Evolutionary conservation across 2,113 vertebrate genomes (phyloP), one percentile per base, ranked within the genome.

Genomic region (Seriola quinqueradiata): DNA sequence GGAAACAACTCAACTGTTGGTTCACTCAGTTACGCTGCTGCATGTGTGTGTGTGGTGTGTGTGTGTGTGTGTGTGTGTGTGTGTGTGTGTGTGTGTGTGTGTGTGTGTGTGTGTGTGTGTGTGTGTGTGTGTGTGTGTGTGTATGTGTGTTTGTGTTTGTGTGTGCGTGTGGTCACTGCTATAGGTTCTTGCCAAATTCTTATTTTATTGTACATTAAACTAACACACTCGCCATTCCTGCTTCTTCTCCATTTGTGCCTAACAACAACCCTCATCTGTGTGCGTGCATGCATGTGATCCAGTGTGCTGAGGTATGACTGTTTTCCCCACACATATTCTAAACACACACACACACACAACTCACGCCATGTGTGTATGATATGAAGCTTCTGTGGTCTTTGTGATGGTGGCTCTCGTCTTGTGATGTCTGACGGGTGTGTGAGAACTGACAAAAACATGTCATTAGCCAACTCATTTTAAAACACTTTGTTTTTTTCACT

Each of bases 391-490:
- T 83, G 84, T 90, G 75, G 78, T 89, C 9, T 77, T 81, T 84
- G 90, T 91, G 83, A 59, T 65, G 68, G 75, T 87, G 78, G 87
- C 85, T 88, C 40, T 75, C 3, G 68, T 87, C 54, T 64, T 48
- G 48, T 84, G 75, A 63, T 3, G 73, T 89, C 38, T 87, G 92
- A 76, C 42, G 86, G 89, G 25, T 81, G 90, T 87, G 81, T 80
- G 84, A 83, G 90, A 93, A 93, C 92, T 94, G 93, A 94, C 92
- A 90, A 58, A 86, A 86, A 87, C 66, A 61, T 79, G 57, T 82
- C 89, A 91, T 91, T 38, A 88, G 81, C 78, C 88, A 89, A 84
- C 66, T 90, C 85, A 87, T 91, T 77, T 81, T 74, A 3, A 75
- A 77, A 84, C 73, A 40, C 46, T 59, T 84, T 55, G 13, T 67